Percentiles rank a stretch among this genome's conserved stretches.
These are phyloP conservation scores for Drosophila borealis DNA, from an alignment of 2,888 invertebrate species.

Conservation along the genomic window DNA sequence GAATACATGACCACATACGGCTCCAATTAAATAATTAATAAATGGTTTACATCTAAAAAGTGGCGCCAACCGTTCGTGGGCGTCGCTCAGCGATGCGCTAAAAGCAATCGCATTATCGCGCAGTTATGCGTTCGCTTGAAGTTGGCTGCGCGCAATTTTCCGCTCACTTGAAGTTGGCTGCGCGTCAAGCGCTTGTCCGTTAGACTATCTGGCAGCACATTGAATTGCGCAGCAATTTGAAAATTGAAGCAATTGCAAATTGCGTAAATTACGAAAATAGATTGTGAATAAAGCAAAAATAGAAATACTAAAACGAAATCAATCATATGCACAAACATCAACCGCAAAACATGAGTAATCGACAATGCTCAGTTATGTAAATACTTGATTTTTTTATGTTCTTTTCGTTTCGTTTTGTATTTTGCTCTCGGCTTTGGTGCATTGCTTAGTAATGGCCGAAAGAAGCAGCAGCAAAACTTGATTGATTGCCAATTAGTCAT, in stretches of 20 bases:
- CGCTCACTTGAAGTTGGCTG: conserved; percentile 2
- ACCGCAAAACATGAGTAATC: conserved; percentile 38
- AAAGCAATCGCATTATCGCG: background rate
- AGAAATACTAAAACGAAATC: conserved; percentile 28
- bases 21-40: background rate
- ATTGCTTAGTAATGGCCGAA: conserved; percentile 57
- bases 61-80: conserved; percentile 35
- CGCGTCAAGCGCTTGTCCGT: background rate
- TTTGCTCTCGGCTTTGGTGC: conserved; percentile 28
- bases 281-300: conserved; percentile 25
- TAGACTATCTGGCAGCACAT: conserved; percentile 5
- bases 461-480: conserved; percentile 56
- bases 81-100: conserved; percentile 4
- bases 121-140: conserved; percentile 4
- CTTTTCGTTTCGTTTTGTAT: conserved; percentile 17
- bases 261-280: conserved; percentile 38
- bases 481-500: conserved; percentile 77
- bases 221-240: conserved; percentile 11
- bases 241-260: conserved; percentile 18
- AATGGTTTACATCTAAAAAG: conserved; percentile 14
- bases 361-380: conserved; percentile 43
- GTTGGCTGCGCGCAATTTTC: background rate
- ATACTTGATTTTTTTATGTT: conserved; percentile 26
- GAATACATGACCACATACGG: conserved; percentile 68
- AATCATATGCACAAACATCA: conserved; percentile 32